A percentile compares a stretch with the other conserved stretches of the same genome.
phyloP scores from a whole-genome alignment of 2,113 vertebrate species.

The Panthera leo region DNA sequence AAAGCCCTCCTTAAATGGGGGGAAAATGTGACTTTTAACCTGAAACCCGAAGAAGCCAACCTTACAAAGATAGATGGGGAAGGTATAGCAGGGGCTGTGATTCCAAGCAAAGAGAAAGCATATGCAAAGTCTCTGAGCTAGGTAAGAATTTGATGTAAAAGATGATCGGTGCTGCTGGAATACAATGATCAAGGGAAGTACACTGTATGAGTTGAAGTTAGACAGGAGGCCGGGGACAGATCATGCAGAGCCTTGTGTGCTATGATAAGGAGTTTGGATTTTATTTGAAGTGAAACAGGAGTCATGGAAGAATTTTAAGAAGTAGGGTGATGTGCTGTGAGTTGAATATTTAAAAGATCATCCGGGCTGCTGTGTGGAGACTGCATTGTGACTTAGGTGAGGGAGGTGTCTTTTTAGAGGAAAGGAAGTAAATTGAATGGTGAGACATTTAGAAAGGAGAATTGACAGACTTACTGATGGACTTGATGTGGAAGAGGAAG shows the following conservation, averaged over 20 bases:
- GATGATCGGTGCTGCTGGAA: neutral
- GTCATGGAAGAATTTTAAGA: slow-evolving; percentile 27
- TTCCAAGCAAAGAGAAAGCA: neutral
- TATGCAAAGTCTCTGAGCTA: neutral
- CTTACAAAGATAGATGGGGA: neutral
- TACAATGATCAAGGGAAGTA: neutral
- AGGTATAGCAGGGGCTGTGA: neutral
- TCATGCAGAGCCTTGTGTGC: neutral
- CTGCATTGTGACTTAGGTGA: neutral
- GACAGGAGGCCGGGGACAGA: neutral
- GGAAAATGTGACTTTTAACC: neutral
- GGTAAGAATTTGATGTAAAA: neutral
- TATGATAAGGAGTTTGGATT: neutral
- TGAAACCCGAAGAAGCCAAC: neutral
- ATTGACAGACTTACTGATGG: neutral
- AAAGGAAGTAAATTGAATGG: neutral
- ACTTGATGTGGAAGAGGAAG: neutral
- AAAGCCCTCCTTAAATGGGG: neutral
- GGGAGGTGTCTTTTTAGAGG: neutral
- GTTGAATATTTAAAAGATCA: neutral
- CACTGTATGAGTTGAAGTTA: neutral
- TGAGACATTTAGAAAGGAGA: neutral
- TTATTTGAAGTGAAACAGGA: slow-evolving; percentile 23
- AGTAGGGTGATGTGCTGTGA: neutral
- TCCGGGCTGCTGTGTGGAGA: neutral